Percentiles rank a stretch among this genome's conserved stretches.
Conservation (phyloP, 2,888 invertebrate species). For the Brachyptera putata region DNA sequence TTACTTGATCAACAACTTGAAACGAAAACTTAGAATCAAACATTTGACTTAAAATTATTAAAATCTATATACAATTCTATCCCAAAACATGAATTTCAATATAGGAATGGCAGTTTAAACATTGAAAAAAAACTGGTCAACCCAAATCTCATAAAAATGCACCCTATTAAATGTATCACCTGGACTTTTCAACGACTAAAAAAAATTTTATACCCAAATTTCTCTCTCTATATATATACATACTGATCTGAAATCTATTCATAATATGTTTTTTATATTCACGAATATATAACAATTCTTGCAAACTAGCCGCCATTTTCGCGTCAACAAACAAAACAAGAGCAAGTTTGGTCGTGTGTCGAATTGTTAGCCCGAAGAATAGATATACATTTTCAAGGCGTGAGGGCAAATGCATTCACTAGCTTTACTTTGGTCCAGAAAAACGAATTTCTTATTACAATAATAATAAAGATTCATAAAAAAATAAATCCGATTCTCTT, state of each 20-base stretch:
- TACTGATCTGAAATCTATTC: neutral
- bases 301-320: constrained; percentile 14
- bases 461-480: neutral
- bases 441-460: constrained; percentile 1
- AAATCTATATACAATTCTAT: too few relatives aligned
- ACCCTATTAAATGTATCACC: neutral
- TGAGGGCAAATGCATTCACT: constrained; percentile 5
- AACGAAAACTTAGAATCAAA: too few relatives aligned
- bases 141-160: constrained; percentile 7
- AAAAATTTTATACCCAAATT: constrained; percentile 8
- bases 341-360: constrained; percentile 4
- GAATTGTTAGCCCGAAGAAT: neutral
- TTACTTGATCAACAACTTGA: too few relatives aligned
- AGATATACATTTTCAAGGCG: neutral
- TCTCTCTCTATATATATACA: neutral
- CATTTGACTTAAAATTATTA: too few relatives aligned
- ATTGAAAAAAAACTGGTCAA: constrained; percentile 6
- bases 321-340: neutral
- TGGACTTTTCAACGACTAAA: neutral
- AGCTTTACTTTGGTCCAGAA: constrained; percentile 16
- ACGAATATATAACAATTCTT: neutral
- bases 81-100: too few relatives aligned
- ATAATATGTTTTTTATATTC: constrained; percentile 6
- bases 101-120: too few relatives aligned
- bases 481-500: constrained; percentile 5